Evolutionary conservation across 2,113 vertebrate species (phyloP).

Genomic region (Nanorana parkeri): DNA sequence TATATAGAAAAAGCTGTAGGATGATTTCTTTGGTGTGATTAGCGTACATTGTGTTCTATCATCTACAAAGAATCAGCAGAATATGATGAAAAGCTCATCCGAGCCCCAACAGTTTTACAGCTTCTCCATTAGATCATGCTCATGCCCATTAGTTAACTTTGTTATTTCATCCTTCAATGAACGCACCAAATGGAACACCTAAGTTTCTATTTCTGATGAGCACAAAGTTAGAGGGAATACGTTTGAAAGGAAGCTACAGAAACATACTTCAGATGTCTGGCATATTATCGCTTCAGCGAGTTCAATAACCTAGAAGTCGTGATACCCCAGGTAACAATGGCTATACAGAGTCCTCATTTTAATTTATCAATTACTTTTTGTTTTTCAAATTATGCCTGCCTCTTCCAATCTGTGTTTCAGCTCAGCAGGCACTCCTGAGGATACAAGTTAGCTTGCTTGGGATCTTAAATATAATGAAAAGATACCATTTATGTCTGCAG

Average conservation of each 20-base stretch:
- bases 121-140: neutral
- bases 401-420: slow-evolving; percentile 30
- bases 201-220: neutral
- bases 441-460: slow-evolving; percentile 24
- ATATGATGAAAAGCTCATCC: too few species aligned
- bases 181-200: slow-evolving; percentile 6
- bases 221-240: slow-evolving; percentile 9
- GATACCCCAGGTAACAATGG: slow-evolving; percentile 41
- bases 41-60: too few species aligned
- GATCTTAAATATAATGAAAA: slow-evolving; percentile 36
- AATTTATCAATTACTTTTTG: slow-evolving; percentile 40
- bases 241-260: neutral
- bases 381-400: slow-evolving; percentile 31
- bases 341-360: slow-evolving; percentile 16
- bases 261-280: slow-evolving; percentile 37
- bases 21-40: too few species aligned
- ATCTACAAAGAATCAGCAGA: too few species aligned
- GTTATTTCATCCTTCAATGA: slow-evolving; percentile 39
- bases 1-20: too few species aligned
- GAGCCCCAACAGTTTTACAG: too few species aligned
- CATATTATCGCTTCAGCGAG: slow-evolving; percentile 20
- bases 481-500: slow-evolving; percentile 5
- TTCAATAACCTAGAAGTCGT: slow-evolving; percentile 11
- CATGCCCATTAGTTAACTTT: slow-evolving; percentile 20
- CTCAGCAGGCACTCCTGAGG: slow-evolving; percentile 24